These are phyloP conservation scores for Sebastes minor DNA, from an alignment of 2,797 vertebrate species.

Conservation along the genomic window DNA sequence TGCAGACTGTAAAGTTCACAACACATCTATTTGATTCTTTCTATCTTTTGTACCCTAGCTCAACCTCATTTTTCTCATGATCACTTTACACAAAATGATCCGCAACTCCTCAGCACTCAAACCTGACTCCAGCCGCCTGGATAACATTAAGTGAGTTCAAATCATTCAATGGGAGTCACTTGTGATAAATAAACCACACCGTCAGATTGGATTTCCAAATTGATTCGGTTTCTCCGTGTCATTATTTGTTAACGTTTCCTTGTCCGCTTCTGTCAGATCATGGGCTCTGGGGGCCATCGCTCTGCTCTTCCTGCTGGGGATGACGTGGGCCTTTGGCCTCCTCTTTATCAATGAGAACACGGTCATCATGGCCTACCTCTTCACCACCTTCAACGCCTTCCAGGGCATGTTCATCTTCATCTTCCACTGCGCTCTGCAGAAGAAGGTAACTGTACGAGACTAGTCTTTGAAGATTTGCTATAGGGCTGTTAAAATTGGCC, in stretches of 20 bases:
- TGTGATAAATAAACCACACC: not conserved
- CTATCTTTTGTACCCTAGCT: conserved; percentile 78
- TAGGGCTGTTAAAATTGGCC: not conserved
- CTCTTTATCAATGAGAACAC: conserved; percentile 94
- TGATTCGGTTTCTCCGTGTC: not conserved
- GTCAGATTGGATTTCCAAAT: not conserved
- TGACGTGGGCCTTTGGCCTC: conserved; percentile 94
- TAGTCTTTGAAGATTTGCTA: not conserved
- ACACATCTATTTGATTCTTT: not conserved
- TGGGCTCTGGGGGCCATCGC: conserved; percentile 92
- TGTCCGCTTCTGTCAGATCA: conserved; percentile 79
- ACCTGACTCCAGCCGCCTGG: conserved; percentile 91
- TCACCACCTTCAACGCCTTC: conserved; percentile 96
- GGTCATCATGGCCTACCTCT: conserved; percentile 93
- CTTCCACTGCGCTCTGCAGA: conserved; percentile 95
- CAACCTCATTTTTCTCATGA: conserved; percentile 93
- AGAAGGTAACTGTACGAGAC: conserved; percentile 82
- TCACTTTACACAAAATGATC: conserved; percentile 95
- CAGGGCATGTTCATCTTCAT: conserved; percentile 97
- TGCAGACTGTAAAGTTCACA: not conserved
- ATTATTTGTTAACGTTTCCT: not conserved
- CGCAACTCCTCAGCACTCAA: conserved; percentile 92
- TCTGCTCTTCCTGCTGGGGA: conserved; percentile 90
- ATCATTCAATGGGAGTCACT: not conserved
- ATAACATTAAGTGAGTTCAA: conserved; percentile 91